Evolutionary conservation across 2,797 vertebrate species (phyloP), one percentile per base, ranked within the genome.

Genomic region (Chaenodraco wilsoni): DNA sequence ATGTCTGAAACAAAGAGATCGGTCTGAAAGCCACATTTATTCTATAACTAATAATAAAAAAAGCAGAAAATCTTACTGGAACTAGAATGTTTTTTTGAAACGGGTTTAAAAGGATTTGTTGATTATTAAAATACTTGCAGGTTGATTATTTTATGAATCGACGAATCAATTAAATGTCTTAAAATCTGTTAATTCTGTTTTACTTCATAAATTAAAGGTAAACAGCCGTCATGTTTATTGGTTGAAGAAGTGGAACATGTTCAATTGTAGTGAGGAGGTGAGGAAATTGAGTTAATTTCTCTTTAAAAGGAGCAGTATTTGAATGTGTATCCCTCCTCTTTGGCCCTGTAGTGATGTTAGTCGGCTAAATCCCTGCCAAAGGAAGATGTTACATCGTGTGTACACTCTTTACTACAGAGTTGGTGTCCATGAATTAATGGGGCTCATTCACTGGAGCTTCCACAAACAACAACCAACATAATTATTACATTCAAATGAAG

Each of bases 321-420:
- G 2, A 14, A 4, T 14, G 1, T 43, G 33, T 41, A 57, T 17
- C 6, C 7, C 12, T 4, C 17, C 3, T 13, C 12, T 15, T 52
- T n/a, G 2, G 37, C 17, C 19, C 9, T 58, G n/a, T 17, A 23
- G 33, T 66, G 16, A 21, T 27, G 12, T 21, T 45, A 21, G 0
- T 58, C 44, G 44, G 31, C 52, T 55, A 19, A 45, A 40, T 58
- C 11, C 5, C 27, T 0, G 27, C 5, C 4, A 33, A 52, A 67
- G n/a, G 55, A 48, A 44, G 16, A 40, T 54, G 41, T 74, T n/a
- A 74, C 66, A 43, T 58, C 64, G 43, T 58, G 43, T 74, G 13
- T 50, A 40, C 60, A 43, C 52, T 50, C 21, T 62, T 12, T 23
- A 21, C 10, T 3, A 3, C 45, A 33, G 46, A 69, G 55, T 33